Evolutionary conservation across 2,113 vertebrate genomes (phyloP).

Genomic region (Xenus cinereus): DNA sequence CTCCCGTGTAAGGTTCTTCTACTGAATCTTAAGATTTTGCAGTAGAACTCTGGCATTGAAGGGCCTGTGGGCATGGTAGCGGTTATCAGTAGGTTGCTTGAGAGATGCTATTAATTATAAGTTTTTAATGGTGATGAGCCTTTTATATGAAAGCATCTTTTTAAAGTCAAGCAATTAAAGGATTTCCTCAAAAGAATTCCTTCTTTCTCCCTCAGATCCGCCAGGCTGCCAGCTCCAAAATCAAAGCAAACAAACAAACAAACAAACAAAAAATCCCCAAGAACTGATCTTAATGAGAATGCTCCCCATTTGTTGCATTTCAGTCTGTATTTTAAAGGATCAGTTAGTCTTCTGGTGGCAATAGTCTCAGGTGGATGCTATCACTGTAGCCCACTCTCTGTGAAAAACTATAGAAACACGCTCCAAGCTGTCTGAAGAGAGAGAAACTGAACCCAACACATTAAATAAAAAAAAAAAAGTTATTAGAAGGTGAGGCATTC

Average conservation of each 20-base stretch:
- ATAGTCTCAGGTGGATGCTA: background rate
- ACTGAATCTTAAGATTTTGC: background rate
- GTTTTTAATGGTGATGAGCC: background rate
- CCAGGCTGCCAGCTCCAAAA: background rate
- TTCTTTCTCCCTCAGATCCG: background rate
- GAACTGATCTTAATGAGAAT: background rate
- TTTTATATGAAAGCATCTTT: background rate
- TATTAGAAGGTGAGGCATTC: background rate
- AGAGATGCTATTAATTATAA: background rate
- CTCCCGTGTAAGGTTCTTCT: background rate
- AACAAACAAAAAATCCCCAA: background rate
- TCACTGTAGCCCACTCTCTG: background rate
- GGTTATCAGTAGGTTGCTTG: background rate
- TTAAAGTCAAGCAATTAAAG: background rate
- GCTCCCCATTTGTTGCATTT: background rate
- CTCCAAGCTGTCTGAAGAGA: background rate
- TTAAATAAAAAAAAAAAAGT: background rate
- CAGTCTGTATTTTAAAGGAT: background rate
- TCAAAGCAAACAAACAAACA: background rate
- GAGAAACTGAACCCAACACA: background rate
- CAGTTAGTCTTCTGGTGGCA: background rate
- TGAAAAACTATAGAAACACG: background rate
- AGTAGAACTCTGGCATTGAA: background rate
- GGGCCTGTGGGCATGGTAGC: background rate
- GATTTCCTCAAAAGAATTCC: background rate